Evolutionary conservation across 2,888 invertebrate species (phyloP), one percentile per base, ranked within the genome.

Genomic region (Orchestes rusci): DNA sequence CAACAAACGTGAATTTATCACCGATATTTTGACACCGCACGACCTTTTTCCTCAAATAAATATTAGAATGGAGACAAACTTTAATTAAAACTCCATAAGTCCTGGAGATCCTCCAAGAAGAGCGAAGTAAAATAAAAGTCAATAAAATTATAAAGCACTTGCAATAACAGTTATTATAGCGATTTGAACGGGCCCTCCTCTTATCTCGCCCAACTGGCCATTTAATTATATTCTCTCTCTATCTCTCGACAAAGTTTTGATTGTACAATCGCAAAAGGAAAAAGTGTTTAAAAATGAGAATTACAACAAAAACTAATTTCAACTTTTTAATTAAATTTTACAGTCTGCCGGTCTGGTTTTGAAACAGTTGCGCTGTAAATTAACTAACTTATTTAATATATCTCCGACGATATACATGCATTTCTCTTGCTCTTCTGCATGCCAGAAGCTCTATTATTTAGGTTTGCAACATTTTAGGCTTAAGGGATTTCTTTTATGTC

Each of bases 291-390:
- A 66, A 67, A 66, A 60, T 62, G 56, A 59, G 64, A 67, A 66
- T 67, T 67, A 67, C 66, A 65, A 66, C 66, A 67, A 68, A 67
- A 68, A 68, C 66, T 67, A 66, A 68, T 68, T 67, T 63, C 54
- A 68, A 68, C 67, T 68, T 68, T 67, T 67, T 67, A 67, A 67
- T 68, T 67, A 67, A 68, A 67, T 68, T 65, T 61, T 58, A 52
- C 45, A 42, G 60, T 57, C 55, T 23, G 58, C 52, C 54, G 49
- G 58, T 34, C 57, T 59, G 31, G 30, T 31, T n/a, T n/a, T 29
- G 31, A 17, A 60, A 56, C 62, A 63, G 60, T 62, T 62, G 62
- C 59, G 61, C 29, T 39, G 39, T 63, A 62, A 63, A 64, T 64
- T 63, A 64, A 61, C 61, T 56, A 62, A 63, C 61, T 65, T 64